Conservation (phyloP, 2,113 vertebrate genomes). For the Pseudorhombus dupliciocellatus region DNA sequence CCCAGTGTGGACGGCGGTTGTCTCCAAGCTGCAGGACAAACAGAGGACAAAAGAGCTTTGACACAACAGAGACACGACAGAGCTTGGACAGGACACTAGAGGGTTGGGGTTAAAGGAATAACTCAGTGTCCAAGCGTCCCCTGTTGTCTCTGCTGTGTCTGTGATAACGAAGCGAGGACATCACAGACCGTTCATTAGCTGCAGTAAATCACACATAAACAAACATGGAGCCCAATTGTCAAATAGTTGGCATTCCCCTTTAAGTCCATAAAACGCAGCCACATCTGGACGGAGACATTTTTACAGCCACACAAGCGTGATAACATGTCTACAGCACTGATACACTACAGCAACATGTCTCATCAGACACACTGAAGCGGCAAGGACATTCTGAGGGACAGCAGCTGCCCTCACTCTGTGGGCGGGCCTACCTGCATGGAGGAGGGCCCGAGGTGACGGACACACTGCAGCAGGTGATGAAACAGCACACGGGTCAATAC, state of each 20-base stretch:
- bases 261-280: too few relatives aligned
- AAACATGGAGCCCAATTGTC: neutral
- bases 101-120: too few relatives aligned
- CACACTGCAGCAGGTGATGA: conserved; percentile 62
- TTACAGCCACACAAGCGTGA: too few relatives aligned
- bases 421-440: conserved; percentile 81
- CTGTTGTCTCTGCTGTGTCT: too few relatives aligned
- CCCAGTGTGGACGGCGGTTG: neutral
- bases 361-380: too few relatives aligned
- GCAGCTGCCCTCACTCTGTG: neutral
- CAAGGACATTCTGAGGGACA: neutral
- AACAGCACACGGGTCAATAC: conserved; percentile 34
- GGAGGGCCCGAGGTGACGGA: conserved; percentile 73
- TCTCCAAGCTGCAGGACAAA: conserved; percentile 41
- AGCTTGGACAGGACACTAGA: too few relatives aligned
- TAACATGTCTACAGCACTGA: too few relatives aligned
- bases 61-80: too few relatives aligned
- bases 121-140: too few relatives aligned
- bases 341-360: too few relatives aligned
- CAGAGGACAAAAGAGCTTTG: neutral
- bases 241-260: too few relatives aligned
- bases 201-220: neutral
- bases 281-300: too few relatives aligned
- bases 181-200: neutral
- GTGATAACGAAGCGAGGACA: neutral